Conservation (phyloP, 2,888 invertebrate species). For the Willowsia nigromaculata region DNA sequence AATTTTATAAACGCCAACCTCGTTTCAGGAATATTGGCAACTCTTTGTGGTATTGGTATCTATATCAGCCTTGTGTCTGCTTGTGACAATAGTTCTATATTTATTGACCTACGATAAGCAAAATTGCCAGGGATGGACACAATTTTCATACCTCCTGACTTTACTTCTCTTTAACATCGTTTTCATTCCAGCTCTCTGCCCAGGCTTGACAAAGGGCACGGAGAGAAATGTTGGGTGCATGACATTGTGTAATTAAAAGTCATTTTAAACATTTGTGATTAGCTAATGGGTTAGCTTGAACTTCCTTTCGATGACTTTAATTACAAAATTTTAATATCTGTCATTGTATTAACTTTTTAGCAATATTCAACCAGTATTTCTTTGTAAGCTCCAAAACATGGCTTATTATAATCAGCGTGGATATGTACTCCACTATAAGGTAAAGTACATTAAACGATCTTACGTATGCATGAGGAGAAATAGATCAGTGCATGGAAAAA, state of each 20-base stretch:
- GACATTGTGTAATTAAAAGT: slow-evolving; percentile 30
- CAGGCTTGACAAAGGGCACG: slow-evolving; percentile 46
- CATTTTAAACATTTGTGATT: background rate
- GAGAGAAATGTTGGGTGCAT: slow-evolving; percentile 34
- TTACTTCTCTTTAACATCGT: slow-evolving; percentile 62
- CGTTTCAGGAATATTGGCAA: slow-evolving; percentile 59
- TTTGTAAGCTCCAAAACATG: slow-evolving; percentile 67
- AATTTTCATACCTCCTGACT: slow-evolving; percentile 64
- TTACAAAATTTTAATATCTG: background rate
- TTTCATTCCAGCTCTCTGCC: slow-evolving; percentile 64
- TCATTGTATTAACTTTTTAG: slow-evolving; percentile 45
- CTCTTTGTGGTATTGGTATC: slow-evolving; percentile 73
- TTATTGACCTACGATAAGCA: slow-evolving; percentile 72
- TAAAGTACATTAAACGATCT: background rate
- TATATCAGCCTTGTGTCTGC: slow-evolving; percentile 73
- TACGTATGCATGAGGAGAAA: no score
- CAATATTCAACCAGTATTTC: slow-evolving; percentile 57
- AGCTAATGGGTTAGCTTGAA: no score
- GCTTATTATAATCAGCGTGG: slow-evolving; percentile 65
- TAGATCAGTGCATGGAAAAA: background rate
- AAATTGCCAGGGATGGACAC: slow-evolving; percentile 75
- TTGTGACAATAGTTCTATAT: slow-evolving; percentile 72
- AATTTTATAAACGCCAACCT: background rate
- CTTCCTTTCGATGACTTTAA: no score
- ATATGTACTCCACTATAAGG: slow-evolving; percentile 55